Evolutionary conservation across 2,888 invertebrate species (phyloP), one percentile per base, ranked within the genome.

Genomic region (Ennomos erosarius): DNA sequence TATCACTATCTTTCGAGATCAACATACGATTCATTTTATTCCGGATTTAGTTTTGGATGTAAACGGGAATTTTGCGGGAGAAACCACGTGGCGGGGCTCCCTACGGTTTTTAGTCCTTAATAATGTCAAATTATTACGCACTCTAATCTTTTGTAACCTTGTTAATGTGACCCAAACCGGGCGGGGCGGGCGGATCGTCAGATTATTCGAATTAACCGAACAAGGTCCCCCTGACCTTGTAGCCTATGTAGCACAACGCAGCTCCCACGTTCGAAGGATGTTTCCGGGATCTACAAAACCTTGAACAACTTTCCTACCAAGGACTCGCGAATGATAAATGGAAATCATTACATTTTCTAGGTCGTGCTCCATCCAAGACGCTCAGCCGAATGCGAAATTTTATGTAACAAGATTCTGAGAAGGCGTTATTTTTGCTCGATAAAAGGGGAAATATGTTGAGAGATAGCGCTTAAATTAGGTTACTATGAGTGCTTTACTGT

Each of bases 281-380:
- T 80, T 88, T 87, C 88, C 81, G 85, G 79, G 78, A 78, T 73
- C 70, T 71, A 58, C 65, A 55, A 70, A 80, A 79, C 88, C 88
- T 88, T 90, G 87, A 81, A 79, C 76, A 82, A 84, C 75, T 85
- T 82, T 77, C 67, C 70, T 75, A 75, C 82, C 87, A 88, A 88
- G 88, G 89, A 81, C 84, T 76, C 12, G 77, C 77, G 75, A 76
- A 81, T 84, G 85, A 86, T 84, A 85, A 86, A 89, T 86, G 83
- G 79, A 84, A 85, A 83, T 84, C 79, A 78, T 82, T 81, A 71
- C 78, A 68, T 77, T 86, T 87, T 88, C 82, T 85, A 85, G 85
- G 86, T 78, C 83, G 74, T 70, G 68, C 66, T 73, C 75, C 74
- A 74, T 75, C 82, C 74, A 75, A 75, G 74, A 73, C 73, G 79